These are phyloP conservation scores for Pristionchus entomophagus DNA, from an alignment of 2,888 invertebrate genomes.

Conservation along the genomic window DNA sequence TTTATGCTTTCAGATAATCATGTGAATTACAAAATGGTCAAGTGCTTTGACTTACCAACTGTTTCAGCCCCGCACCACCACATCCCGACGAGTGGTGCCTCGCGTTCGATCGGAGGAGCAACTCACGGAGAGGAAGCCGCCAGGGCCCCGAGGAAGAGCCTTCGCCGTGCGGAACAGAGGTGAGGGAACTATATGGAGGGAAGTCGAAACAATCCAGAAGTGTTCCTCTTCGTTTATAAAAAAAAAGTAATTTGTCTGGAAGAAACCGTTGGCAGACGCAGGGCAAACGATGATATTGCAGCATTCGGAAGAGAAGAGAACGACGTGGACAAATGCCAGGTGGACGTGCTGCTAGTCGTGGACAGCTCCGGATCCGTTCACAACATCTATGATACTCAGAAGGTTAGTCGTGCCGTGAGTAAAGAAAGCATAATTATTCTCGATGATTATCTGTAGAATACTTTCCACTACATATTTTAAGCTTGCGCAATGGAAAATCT, in stretches of 20 bases:
- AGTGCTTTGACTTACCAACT: background rate
- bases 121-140: conserved; percentile 7
- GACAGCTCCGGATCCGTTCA: conserved; percentile 73
- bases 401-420: conserved; percentile 49
- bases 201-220: too few species aligned
- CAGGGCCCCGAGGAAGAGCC: background rate
- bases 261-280: too few species aligned
- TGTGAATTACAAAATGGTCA: too few species aligned
- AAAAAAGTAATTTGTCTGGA: too few species aligned
- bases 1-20: too few species aligned
- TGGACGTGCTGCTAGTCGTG: conserved; percentile 71
- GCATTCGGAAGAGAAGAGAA: background rate
- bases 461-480: too few species aligned
- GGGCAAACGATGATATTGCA: background rate
- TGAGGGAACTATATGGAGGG: background rate
- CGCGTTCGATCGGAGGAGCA: background rate
- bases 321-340: conserved; percentile 56
- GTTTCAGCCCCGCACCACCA: background rate
- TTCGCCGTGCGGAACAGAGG: conserved; percentile 34
- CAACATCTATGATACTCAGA: conserved; percentile 69
- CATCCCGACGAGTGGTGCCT: background rate
- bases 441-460: too few species aligned
- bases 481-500: too few species aligned
- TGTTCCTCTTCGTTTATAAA: too few species aligned
- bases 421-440: background rate